Evolutionary conservation across 2,888 invertebrate species (phyloP), one percentile per base, ranked within the genome.

Genomic region (Tetragnatha montana): DNA sequence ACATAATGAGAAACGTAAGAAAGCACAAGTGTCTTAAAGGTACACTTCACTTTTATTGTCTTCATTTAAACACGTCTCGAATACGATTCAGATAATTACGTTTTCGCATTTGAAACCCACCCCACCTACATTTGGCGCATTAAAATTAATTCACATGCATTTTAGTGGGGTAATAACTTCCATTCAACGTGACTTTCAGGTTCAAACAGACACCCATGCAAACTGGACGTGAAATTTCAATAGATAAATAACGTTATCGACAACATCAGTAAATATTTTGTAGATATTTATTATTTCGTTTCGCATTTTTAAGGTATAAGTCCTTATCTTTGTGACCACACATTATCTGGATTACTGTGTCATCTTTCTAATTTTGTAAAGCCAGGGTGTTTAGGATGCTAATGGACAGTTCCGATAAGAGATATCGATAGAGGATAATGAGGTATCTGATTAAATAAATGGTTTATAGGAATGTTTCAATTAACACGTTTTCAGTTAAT

Each of bases 351-450:
- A 47, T 84, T 49, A 76, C 14, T 49, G 83, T 84, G 75, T 76
- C 83, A 75, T 10, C 6, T 75, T 49, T 35, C 51, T 19, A 71
- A 70, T 80, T 83, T 75, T 6, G 50, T 35, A 50, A 21, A 22
- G 47, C 69, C 47, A 14, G 70, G 70, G 12, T 78, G 70, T 78
- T 68, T 68, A 50, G 35, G 22, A 14, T 69, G 14, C 21, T 71
- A 87, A 87, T 21, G 47, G 22, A 47, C 74, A 81, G 81, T 87
- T 69, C 47, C 3, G 80, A 81, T 87, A 81, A 87, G 78, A 49
- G 21, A 81, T 87, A 87, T 87, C 87, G 51, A 69, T 21, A 14
- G 21, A 19, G 22, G 68, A 68, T 87, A 81, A 81, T 68, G n/a
- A 68, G 68, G 78, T 50, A 19, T 60, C n/a, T n/a, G 87, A 81